Evolutionary conservation across 2,113 vertebrate species (phyloP), one percentile per base, ranked within the genome.

Genomic region (Telmatochromis brichardi): DNA sequence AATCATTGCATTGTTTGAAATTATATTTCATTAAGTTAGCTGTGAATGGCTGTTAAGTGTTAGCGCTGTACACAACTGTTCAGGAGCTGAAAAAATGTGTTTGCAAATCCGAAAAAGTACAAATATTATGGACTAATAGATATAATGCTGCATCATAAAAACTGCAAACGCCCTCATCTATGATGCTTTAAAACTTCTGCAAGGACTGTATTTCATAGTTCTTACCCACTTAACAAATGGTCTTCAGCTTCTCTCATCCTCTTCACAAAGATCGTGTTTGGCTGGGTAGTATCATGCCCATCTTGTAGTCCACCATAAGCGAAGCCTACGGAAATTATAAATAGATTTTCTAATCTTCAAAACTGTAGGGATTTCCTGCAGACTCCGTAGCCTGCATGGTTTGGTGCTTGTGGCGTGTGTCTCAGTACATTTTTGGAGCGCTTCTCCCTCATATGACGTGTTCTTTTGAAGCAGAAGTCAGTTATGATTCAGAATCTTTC

Each of bases 401-500:
- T 80, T 13, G 13, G 11, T 81, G 31, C 21, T 42, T 9, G 19
- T 9, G 4, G 21, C 10, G 2, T 45, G 76, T 54, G 26, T 47
- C 54, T 33, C 4, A 12, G 55, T 17, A 6, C 26, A 12, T 51
- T 47, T 78, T 51, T 57, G 50, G 51, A 83, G 33, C 65, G 19
- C 88, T 80, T 88, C 79, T 79, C 40, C 55, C 79, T 78, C 35
- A 42, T 35, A 83, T 42, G 87, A 89, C 85, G 84, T 84, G 85
- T 89, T 93, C 89, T 88, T 92, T 87, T 76, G 57, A 45, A 84
- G 86, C 82, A 79, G 11, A 79, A 92, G 33, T 84, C 80, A 45
- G 84, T 63, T 88, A 89, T 92, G 92, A 88, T 92, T 92, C 91
- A 87, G 71, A 81, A 21, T 79, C 85, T 78, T 86, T 86, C 58